phyloP scores from a whole-genome alignment of 2,797 vertebrate species.

The Etheostoma nigrum region DNA sequence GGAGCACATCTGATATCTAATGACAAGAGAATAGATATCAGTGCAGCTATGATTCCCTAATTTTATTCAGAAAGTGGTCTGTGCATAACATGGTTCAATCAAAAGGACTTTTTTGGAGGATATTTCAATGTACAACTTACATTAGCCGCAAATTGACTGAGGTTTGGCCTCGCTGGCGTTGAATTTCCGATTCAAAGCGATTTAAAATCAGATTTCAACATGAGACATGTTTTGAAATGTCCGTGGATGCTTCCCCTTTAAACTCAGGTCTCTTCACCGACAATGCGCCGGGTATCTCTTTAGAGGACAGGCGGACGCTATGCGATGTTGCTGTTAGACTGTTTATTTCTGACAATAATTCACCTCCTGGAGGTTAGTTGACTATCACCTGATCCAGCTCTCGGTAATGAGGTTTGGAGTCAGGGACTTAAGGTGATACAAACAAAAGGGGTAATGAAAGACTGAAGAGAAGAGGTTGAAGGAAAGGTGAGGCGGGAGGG shows the following conservation, averaged over 20 bases:
- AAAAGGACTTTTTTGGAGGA: background rate
- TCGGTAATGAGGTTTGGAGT: conserved; percentile 78
- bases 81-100: conserved; percentile 3
- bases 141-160: conserved; percentile 9
- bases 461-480: conserved; percentile 48
- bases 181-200: conserved; percentile 12
- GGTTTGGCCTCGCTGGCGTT: conserved; percentile 1
- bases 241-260: conserved; percentile 7
- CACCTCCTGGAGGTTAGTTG: conserved; percentile 70
- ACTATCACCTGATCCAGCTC: conserved; percentile 69
- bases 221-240: conserved; percentile 22
- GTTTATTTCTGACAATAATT: conserved; percentile 70
- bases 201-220: conserved; percentile 10
- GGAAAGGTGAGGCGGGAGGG: conserved; percentile 25
- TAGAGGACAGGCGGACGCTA: conserved; percentile 26
- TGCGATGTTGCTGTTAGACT: conserved; percentile 36
- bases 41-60: background rate
- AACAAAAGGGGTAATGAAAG: conserved; percentile 82
- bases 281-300: conserved; percentile 28
- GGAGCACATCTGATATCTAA: background rate
- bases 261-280: conserved; percentile 11
- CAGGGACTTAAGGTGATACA: conserved; percentile 78
- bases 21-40: conserved; percentile 6
- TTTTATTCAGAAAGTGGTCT: background rate
- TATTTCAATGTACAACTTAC: background rate